Conservation (phyloP, 1,140 invertebrate species). For the Psilanteris sp. region DNA sequence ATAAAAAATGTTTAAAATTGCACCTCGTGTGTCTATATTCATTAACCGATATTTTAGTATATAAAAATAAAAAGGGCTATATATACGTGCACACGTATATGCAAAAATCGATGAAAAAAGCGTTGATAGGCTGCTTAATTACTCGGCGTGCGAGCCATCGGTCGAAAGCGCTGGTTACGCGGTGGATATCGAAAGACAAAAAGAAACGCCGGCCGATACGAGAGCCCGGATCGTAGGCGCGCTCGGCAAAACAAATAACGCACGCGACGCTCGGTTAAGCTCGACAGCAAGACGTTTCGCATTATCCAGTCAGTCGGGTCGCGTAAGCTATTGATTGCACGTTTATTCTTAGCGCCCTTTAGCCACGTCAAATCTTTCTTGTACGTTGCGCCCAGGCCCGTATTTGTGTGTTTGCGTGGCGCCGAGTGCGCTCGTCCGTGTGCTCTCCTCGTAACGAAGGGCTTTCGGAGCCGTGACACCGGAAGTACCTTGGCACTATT, state of each 20-base stretch:
- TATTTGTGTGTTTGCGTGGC: conserved; percentile 2
- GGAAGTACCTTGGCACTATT: conserved; percentile 56
- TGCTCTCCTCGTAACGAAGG: conserved; percentile 31
- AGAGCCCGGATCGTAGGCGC: too few relatives aligned
- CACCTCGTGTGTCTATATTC: too few relatives aligned
- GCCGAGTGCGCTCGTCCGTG: conserved; percentile 3
- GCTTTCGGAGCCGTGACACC: conserved; percentile 38
- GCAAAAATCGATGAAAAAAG: too few relatives aligned
- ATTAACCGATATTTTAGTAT: too few relatives aligned
- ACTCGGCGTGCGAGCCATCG: too few relatives aligned
- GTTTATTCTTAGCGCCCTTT: conserved; percentile 73
- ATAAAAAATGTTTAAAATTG: too few relatives aligned
- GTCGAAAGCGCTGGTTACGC: too few relatives aligned
- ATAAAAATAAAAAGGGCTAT: too few relatives aligned
- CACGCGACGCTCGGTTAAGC: conserved; percentile 40
- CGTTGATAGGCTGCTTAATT: too few relatives aligned
- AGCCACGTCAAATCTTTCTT: conserved; percentile 66
- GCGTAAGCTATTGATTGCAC: conserved; percentile 70
- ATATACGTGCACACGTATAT: too few relatives aligned
- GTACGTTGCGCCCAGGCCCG: conserved; percentile 14
- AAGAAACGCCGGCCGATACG: too few relatives aligned
- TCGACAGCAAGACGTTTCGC: conserved; percentile 30
- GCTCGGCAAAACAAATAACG: conserved; percentile 17
- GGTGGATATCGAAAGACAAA: too few relatives aligned
- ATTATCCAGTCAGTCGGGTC: conserved; percentile 48